Evolutionary conservation across 1,140 invertebrate genomes (phyloP), one percentile per base, ranked within the genome.

Genomic region (Lanistes nyassanus): DNA sequence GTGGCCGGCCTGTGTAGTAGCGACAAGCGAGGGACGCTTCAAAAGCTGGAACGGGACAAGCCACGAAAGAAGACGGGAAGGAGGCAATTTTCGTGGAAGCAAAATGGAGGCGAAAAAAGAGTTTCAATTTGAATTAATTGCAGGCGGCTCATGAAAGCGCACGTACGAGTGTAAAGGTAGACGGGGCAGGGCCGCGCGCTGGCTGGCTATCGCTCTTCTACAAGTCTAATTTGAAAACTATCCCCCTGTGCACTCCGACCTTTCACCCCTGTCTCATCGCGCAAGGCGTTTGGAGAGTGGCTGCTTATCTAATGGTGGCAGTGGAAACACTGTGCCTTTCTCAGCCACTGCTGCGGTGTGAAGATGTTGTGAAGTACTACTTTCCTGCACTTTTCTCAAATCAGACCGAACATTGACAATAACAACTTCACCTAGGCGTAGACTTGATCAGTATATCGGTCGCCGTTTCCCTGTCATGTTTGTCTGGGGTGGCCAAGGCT

Each of bases 51-150:
- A 58, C 11, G 34, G 56, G 70, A 72, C 56, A 60, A 60, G 53
- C 70, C 53, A 55, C 70, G 56, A 72, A 72, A 42, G 53, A 72
- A 31, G 56, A 70, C 75, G 71, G 75, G 75, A 76, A 70, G 70
- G 67, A 65, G 56, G 67, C 47, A 76, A 76, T 76, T 71, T 76
- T 60, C 34, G 37, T 60, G 37, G 53, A 67, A 76, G 67, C 55
- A 58, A 65, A 72, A 36, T n/a, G 68, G 70, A 74, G 69, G 51
- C 47, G 51, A 51, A 67, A 73, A 74, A 77, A 58, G 76, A 73
- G 69, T 72, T 77, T 73, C 69, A 77, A 73, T 72, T 73, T 73
- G 69, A 72, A 56, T 31, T 72, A 73, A 74, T 72, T 77, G 76
- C 69, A 37, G 31, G 16, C 36, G 26, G 39, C 36, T 42, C 69